Evolutionary conservation across 2,888 invertebrate genomes (phyloP).

Genomic region (Troides aeacus): DNA sequence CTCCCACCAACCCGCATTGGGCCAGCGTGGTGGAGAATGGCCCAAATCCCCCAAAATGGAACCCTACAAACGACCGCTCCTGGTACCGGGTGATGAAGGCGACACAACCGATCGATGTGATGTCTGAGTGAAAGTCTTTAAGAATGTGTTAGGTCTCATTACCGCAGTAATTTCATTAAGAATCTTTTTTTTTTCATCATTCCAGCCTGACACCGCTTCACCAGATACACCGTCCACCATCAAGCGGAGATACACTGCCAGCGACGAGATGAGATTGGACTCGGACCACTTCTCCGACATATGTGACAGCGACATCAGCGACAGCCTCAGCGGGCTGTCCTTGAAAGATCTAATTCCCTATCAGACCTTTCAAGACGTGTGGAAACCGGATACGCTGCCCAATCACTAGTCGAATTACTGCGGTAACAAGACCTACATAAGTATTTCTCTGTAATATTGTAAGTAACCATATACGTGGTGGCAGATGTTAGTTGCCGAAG

Average conservation of each 20-base stretch:
- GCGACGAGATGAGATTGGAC: conserved; percentile 15
- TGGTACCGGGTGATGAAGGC: no score
- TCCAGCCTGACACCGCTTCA: neutral
- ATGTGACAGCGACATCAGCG: conserved; percentile 4
- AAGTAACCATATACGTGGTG: no score
- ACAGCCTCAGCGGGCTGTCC: conserved; percentile 10
- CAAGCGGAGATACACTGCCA: neutral
- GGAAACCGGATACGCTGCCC: neutral
- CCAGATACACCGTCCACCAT: neutral
- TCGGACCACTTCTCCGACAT: conserved; percentile 12
- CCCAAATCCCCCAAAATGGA: no score
- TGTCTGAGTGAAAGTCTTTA: no score
- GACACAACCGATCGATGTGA: no score
- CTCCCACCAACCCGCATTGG: no score
- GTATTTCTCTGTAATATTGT: neutral
- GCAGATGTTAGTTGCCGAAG: no score
- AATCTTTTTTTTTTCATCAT: conserved; percentile 12
- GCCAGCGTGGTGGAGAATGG: no score
- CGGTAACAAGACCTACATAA: neutral
- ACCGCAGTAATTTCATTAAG: neutral
- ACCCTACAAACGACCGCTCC: no score
- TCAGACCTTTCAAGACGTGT: neutral
- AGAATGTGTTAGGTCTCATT: neutral
- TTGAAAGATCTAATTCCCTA: neutral
- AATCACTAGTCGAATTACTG: neutral